phyloP scores from a whole-genome alignment of 2,113 vertebrate genomes.

The Phoenicopterus ruber region DNA sequence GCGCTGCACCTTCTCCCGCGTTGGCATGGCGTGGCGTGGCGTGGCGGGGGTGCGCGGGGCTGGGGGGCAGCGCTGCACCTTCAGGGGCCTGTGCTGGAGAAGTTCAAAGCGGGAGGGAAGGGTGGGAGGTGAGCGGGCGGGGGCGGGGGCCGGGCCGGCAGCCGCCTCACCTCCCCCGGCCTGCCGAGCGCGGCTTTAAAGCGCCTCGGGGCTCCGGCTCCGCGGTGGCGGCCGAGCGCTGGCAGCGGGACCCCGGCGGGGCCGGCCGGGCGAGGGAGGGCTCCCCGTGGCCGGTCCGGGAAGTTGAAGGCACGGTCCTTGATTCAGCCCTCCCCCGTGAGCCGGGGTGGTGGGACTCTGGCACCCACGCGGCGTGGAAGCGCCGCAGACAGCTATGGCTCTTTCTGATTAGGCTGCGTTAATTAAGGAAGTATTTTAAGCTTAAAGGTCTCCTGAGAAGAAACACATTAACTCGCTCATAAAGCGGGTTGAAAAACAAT shows the following conservation, averaged over 20 bases:
- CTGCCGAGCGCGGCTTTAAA: not conserved
- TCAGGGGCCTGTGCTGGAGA: not conserved
- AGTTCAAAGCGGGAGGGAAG: not conserved
- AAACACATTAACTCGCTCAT: not conserved
- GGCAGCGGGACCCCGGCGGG: not conserved
- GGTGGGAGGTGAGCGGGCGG: not conserved
- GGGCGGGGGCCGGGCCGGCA: not conserved
- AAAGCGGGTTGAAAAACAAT: not conserved
- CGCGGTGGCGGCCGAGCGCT: not conserved
- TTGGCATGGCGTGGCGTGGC: too few relatives aligned
- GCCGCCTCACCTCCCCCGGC: too few relatives aligned
- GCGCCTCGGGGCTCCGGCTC: not conserved
- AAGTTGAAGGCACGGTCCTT: not conserved
- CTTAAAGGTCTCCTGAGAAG: conserved; percentile 41
- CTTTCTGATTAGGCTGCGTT: not conserved
- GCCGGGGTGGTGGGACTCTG: not conserved
- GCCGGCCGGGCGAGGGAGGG: not conserved
- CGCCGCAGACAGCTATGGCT: not conserved
- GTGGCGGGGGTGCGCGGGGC: not conserved
- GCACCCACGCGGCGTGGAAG: not conserved
- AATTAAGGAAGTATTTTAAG: conserved; percentile 41
- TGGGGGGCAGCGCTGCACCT: not conserved
- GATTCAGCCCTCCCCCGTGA: not conserved
- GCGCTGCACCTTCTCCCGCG: not conserved
- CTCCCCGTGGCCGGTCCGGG: not conserved